Evolutionary conservation across 2,888 invertebrate genomes (phyloP).

Genomic region (Papilio demoleus): DNA sequence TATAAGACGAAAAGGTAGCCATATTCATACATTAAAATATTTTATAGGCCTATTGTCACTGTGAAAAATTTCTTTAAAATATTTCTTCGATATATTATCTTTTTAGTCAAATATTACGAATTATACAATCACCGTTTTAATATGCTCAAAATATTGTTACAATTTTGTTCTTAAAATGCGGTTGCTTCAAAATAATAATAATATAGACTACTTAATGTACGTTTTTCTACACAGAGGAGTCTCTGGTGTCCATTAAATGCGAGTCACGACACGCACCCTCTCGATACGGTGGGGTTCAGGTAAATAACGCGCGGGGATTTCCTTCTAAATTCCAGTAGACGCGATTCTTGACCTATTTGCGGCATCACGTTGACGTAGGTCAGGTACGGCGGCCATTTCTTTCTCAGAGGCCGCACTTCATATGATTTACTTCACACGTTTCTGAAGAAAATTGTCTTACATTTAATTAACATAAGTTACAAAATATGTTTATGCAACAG

Average conservation of each 20-base stretch:
- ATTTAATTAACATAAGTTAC: neutral
- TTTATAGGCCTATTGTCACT: too few species aligned
- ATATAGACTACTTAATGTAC: too few species aligned
- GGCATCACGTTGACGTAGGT: constrained; percentile 65
- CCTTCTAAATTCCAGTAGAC: constrained; percentile 53
- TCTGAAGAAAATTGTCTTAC: neutral
- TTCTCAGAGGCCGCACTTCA: constrained; percentile 40
- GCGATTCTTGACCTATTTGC: constrained; percentile 67
- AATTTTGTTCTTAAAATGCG: neutral
- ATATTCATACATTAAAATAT: too few species aligned
- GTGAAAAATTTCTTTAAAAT: too few species aligned
- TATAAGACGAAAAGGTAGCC: too few species aligned
- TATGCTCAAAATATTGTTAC: too few species aligned
- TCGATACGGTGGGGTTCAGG: constrained; percentile 45
- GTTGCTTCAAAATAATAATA: too few species aligned
- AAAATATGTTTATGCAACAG: neutral
- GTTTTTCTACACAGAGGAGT: too few species aligned
- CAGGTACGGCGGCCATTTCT: constrained; percentile 55
- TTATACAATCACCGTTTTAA: too few species aligned
- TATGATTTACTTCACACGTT: constrained; percentile 23
- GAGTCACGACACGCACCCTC: constrained; percentile 31
- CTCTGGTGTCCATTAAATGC: neutral
- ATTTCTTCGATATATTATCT: too few species aligned
- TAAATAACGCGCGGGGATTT: constrained; percentile 55
- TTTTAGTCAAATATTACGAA: too few species aligned